Evolutionary conservation across 2,797 vertebrate species (phyloP).

Genomic region (Danionella dracula): DNA sequence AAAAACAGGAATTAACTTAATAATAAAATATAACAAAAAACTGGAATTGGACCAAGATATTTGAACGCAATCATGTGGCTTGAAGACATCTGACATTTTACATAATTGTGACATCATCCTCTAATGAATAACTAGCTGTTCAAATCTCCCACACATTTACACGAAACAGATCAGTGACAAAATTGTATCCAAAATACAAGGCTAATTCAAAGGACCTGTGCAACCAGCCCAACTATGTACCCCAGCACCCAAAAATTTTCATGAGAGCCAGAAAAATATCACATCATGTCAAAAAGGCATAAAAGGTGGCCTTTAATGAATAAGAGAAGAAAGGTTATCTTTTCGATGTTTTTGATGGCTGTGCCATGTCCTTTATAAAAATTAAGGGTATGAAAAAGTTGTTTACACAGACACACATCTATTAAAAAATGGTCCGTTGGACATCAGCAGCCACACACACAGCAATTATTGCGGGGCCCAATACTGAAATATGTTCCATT

Average conservation of each 20-base stretch:
- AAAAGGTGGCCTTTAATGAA: too few relatives aligned
- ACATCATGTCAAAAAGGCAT: too few relatives aligned
- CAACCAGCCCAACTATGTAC: not conserved
- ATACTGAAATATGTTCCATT: too few relatives aligned
- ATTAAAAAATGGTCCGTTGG: not conserved
- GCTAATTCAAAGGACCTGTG: not conserved
- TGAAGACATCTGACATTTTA: conserved; percentile 11
- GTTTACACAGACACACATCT: not conserved
- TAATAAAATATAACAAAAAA: not conserved
- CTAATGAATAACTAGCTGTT: conserved; percentile 12
- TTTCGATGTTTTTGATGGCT: conserved; percentile 12
- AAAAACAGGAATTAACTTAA: too few relatives aligned
- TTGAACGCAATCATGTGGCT: too few relatives aligned
- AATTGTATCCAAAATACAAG: not conserved
- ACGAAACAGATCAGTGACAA: not conserved
- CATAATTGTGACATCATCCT: conserved; percentile 8
- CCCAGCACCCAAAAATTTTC: too few relatives aligned
- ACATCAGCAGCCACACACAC: not conserved
- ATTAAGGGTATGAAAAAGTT: not conserved
- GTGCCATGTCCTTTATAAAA: conserved; percentile 14
- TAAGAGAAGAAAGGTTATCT: not conserved
- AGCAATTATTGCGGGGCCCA: too few relatives aligned
- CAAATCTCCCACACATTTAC: not conserved
- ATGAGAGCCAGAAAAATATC: too few relatives aligned
- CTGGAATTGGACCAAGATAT: not conserved